phyloP scores from a whole-genome alignment of 2,113 vertebrate genomes.

The Myrmecobius fasciatus region DNA sequence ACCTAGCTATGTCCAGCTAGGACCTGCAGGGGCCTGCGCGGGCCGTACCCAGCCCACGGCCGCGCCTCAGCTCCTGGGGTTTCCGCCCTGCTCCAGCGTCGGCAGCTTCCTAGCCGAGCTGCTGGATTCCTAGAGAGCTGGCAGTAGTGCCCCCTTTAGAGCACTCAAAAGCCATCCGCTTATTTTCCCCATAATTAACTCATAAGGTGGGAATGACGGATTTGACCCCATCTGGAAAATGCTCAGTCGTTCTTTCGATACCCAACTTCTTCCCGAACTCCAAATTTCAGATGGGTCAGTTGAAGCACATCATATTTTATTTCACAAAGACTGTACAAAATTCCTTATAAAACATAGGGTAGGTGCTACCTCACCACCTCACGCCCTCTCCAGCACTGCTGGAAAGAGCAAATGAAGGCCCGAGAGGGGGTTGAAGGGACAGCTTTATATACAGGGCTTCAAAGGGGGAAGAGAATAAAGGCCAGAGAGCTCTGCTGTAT shows the following conservation, averaged over 20 bases:
- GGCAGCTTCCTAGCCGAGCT: not conserved
- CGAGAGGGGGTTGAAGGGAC: slow-evolving; percentile 67
- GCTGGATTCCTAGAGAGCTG: no score
- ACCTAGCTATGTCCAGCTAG: not conserved
- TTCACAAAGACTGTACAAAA: slow-evolving; percentile 92
- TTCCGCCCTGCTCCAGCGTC: no score
- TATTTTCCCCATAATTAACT: not conserved
- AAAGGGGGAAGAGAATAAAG: slow-evolving; percentile 49
- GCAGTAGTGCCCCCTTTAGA: not conserved
- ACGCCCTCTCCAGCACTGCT: slow-evolving; percentile 58
- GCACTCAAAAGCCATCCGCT: not conserved
- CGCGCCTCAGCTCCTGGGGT: not conserved
- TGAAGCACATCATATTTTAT: slow-evolving; percentile 85
- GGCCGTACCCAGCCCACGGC: accelerated
- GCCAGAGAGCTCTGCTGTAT: slow-evolving; percentile 77
- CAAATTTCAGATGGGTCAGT: slow-evolving; percentile 59
- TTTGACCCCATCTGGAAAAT: not conserved
- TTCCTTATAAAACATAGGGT: slow-evolving; percentile 87
- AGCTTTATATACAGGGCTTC: slow-evolving; percentile 82
- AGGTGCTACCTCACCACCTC: slow-evolving; percentile 82
- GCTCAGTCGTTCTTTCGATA: not conserved
- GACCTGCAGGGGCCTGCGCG: accelerated
- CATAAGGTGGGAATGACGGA: not conserved
- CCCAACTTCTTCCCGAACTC: slow-evolving; percentile 42
- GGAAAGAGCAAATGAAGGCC: slow-evolving; percentile 41